phyloP scores from a whole-genome alignment of 2,888 invertebrate species.

The Acanthacorydalis orientalis region DNA sequence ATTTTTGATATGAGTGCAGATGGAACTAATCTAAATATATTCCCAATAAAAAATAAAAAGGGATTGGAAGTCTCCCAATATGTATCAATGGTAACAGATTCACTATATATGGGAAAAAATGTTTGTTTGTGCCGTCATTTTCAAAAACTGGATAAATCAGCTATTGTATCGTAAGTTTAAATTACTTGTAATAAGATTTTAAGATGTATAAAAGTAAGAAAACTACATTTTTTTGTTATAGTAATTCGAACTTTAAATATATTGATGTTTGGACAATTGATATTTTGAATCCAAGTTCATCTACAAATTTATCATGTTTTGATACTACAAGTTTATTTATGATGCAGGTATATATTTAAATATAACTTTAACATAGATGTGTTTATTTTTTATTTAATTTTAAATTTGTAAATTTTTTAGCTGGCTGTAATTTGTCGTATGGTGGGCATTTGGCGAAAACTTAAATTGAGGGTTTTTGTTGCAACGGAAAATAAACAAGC shows the following conservation, averaged over 20 bases:
- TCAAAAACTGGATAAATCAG: constrained; percentile 61
- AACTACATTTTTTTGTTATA: constrained; percentile 18
- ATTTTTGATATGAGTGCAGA: constrained; percentile 31
- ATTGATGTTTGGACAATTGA: constrained; percentile 99
- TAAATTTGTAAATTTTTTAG: constrained; percentile 5
- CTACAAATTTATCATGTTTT: constrained; percentile 57
- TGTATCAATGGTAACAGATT: constrained; percentile 72
- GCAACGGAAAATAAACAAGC: constrained; percentile 13
- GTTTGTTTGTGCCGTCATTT: constrained; percentile 88
- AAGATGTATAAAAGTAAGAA: constrained; percentile 1
- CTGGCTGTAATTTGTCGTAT: constrained; percentile 90
- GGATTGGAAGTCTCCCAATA: constrained; percentile 44
- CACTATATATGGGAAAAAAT: constrained; percentile 86
- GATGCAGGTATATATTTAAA: constrained; percentile 42
- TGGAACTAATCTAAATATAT: constrained; percentile 24
- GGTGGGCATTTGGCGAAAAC: constrained; percentile 73
- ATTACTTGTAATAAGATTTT: not conserved
- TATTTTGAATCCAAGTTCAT: constrained; percentile 46
- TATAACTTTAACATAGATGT: not conserved
- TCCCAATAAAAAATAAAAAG: constrained; percentile 32
- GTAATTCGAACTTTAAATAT: constrained; percentile 47
- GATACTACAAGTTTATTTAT: constrained; percentile 87
- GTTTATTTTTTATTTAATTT: not conserved
- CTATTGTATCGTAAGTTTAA: constrained; percentile 45
- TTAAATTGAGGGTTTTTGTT: constrained; percentile 72